Evolutionary conservation across 2,113 vertebrate genomes (phyloP).

Genomic region (Ochotona princeps): DNA sequence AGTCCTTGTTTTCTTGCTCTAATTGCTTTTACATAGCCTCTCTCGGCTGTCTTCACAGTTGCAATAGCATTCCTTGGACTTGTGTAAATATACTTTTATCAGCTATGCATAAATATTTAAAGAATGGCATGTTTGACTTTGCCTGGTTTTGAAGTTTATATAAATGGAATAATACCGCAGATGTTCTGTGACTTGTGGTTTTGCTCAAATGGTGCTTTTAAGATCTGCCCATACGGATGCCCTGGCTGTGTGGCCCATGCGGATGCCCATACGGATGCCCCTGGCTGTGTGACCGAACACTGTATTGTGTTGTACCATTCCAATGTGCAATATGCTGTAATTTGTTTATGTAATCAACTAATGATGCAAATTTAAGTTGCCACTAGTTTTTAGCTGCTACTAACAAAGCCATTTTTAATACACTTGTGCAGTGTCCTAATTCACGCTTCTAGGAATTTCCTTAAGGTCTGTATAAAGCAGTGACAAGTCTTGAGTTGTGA

Average conservation of each 20-base stretch:
- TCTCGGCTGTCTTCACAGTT: constrained; percentile 20
- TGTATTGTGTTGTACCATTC: not conserved
- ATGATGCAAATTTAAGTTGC: not conserved
- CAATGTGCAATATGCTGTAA: not conserved
- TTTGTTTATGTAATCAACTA: not conserved
- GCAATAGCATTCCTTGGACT: not conserved
- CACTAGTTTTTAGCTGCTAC: not conserved
- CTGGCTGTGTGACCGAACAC: not conserved
- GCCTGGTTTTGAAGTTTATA: not conserved
- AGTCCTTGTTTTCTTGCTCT: not conserved
- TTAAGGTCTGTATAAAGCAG: not conserved
- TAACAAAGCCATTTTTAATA: not conserved
- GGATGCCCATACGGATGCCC: too few relatives aligned
- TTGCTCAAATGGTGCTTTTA: not conserved
- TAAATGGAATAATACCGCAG: not conserved
- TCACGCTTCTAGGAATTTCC: not conserved
- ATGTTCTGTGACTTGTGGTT: not conserved
- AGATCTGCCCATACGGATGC: not conserved
- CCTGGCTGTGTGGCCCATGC: too few relatives aligned
- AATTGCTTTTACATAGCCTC: not conserved
- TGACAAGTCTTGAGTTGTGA: not conserved
- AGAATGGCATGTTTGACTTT: constrained; percentile 24
- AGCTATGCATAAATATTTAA: constrained; percentile 16
- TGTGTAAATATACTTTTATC: constrained; percentile 31
- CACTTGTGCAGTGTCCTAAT: too few relatives aligned